phyloP scores from a whole-genome alignment of 2,888 invertebrate species.

The Ichneumoninae sp. region DNA sequence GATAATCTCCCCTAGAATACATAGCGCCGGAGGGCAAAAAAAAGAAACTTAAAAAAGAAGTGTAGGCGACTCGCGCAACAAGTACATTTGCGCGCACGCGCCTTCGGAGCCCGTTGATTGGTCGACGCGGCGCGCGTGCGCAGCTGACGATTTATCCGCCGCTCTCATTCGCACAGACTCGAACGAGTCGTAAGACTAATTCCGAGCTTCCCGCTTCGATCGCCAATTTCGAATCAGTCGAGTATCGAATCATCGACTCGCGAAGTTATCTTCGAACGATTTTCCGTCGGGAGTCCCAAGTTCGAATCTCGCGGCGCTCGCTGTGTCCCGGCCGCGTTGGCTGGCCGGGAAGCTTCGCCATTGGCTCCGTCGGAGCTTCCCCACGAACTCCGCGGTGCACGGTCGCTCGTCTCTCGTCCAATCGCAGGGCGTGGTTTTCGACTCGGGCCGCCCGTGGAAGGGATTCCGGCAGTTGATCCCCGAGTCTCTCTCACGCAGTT shows the following conservation, averaged over 20 bases:
- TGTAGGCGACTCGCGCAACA: slow-evolving; percentile 34
- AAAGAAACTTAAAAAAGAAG: not conserved
- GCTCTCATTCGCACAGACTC: not conserved
- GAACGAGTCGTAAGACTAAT: not conserved
- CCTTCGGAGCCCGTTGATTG: not conserved
- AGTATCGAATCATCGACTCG: not conserved
- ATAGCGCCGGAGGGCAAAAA: not conserved
- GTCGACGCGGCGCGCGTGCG: slow-evolving; percentile 2
- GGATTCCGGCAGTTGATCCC: slow-evolving; percentile 77
- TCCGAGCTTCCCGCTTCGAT: not conserved
- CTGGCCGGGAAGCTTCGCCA: slow-evolving; percentile 51
- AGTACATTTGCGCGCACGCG: slow-evolving; percentile 20
- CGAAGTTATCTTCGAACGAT: not conserved
- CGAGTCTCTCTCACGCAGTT: slow-evolving; percentile 66
- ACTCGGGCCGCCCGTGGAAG: slow-evolving; percentile 55
- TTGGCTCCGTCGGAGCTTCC: slow-evolving; percentile 68
- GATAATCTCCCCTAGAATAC: slow-evolving; percentile 1
- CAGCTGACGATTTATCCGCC: not conserved
- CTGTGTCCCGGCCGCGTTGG: not conserved
- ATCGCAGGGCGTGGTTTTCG: slow-evolving; percentile 68
- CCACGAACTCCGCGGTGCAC: slow-evolving; percentile 62
- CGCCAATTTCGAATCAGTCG: not conserved
- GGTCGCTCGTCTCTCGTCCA: slow-evolving; percentile 66
- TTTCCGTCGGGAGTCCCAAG: not conserved
- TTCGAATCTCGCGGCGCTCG: slow-evolving; percentile 61